Evolutionary conservation across 2,888 invertebrate genomes (phyloP).

Genomic region (Cephonodes hylas): DNA sequence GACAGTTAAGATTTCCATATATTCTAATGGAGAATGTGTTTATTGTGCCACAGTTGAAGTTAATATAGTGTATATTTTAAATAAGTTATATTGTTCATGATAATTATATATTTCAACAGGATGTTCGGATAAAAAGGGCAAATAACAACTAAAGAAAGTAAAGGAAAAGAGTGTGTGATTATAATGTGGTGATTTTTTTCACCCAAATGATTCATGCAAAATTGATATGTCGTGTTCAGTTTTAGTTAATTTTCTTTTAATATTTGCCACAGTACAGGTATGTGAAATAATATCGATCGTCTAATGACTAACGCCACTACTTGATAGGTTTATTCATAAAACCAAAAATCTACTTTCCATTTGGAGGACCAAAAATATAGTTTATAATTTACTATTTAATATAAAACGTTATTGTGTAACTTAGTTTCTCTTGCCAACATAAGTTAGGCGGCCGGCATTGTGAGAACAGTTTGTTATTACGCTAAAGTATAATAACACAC

Average conservation of each 20-base stretch:
- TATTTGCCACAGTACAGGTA: neutral
- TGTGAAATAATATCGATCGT: neutral
- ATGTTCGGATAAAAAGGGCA: neutral
- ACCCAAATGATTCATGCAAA: neutral
- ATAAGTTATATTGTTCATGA: neutral
- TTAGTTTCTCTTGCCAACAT: neutral
- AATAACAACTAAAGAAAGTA: neutral
- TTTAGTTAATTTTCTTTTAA: neutral
- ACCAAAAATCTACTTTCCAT: neutral
- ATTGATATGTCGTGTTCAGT: neutral
- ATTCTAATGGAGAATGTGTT: slow-evolving; percentile 9
- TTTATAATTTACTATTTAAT: slow-evolving; percentile 1
- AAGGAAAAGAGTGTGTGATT: neutral
- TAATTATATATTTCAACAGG: neutral
- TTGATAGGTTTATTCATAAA: neutral
- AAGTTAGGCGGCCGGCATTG: neutral
- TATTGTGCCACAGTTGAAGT: slow-evolving; percentile 6
- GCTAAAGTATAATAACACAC: neutral
- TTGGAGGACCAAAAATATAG: slow-evolving; percentile 5
- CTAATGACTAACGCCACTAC: neutral
- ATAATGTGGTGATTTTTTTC: neutral
- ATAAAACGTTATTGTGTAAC: neutral
- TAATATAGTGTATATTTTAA: neutral
- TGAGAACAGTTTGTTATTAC: neutral
- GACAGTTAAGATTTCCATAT: neutral